phyloP scores from a whole-genome alignment of 1,140 invertebrate genomes.

The Drosophila lacteicornis region DNA sequence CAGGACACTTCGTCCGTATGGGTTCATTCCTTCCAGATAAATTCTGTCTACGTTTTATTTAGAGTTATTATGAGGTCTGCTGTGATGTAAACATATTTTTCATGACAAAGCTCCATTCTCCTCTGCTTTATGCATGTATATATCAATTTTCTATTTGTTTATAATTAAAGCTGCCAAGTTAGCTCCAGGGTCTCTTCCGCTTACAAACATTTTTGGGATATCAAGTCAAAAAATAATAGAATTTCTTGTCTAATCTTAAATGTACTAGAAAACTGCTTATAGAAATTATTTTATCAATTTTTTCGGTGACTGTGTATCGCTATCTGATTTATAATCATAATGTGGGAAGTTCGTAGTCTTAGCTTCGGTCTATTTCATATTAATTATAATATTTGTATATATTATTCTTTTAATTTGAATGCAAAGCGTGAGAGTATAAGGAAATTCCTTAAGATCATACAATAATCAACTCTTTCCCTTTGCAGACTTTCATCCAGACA shows the following conservation, averaged over 20 bases:
- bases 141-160: not conserved
- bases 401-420: not conserved
- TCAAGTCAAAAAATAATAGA: not conserved
- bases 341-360: not conserved
- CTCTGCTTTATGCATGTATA: not conserved
- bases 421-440: no score
- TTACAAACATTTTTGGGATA: not conserved
- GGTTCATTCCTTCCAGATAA: no score
- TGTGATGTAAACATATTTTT: not conserved
- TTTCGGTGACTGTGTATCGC: not conserved
- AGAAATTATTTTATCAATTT: not conserved
- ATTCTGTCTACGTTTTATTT: no score
- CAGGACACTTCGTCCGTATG: no score
- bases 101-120: no score
- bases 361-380: not conserved
- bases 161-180: not conserved
- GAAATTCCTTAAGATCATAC: no score
- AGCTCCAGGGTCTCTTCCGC: no score
- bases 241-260: conserved; percentile 1
- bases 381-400: not conserved
- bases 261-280: not conserved
- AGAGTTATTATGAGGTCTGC: no score
- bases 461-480: not conserved
- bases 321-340: not conserved
- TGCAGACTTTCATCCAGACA: conserved; percentile 97